Percentiles rank a stretch among this genome's conserved stretches.
These are phyloP conservation scores for Phymorhynchus buccinoides DNA, from an alignment of 1,140 invertebrate species.

Conservation along the genomic window DNA sequence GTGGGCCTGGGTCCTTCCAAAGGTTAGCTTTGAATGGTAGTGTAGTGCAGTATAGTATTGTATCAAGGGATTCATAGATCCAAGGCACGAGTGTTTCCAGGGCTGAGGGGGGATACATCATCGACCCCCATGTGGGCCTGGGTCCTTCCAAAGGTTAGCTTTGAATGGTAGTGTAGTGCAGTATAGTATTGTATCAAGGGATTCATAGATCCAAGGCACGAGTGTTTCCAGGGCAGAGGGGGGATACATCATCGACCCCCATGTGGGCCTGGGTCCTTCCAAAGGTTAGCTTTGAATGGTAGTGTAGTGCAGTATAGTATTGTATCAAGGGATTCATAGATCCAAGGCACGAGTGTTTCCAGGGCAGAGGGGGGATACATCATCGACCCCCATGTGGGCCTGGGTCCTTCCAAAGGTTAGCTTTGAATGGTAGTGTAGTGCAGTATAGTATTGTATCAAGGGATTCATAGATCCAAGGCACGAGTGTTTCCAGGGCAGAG, in stretches of 20 bases:
- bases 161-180: too few relatives aligned
- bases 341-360: constrained; percentile 80
- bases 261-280: constrained; percentile 77
- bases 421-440: too few relatives aligned
- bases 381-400: constrained; percentile 82
- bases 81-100: constrained; percentile 79
- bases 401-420: constrained; percentile 75
- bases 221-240: constrained; percentile 74
- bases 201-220: constrained; percentile 81
- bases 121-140: constrained; percentile 83
- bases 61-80: too few relatives aligned
- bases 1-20: constrained; percentile 75
- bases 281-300: constrained; percentile 72
- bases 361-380: constrained; percentile 75
- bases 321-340: too few relatives aligned
- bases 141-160: constrained; percentile 73
- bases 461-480: too few relatives aligned
- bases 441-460: too few relatives aligned
- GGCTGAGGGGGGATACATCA: constrained; percentile 75
- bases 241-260: constrained; percentile 82
- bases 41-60: too few relatives aligned
- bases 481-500: too few relatives aligned
- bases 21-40: constrained; percentile 68
- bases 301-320: too few relatives aligned
- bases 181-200: too few relatives aligned